Conservation (phyloP, 2,888 invertebrate species). For the Periphyllus acericola region DNA sequence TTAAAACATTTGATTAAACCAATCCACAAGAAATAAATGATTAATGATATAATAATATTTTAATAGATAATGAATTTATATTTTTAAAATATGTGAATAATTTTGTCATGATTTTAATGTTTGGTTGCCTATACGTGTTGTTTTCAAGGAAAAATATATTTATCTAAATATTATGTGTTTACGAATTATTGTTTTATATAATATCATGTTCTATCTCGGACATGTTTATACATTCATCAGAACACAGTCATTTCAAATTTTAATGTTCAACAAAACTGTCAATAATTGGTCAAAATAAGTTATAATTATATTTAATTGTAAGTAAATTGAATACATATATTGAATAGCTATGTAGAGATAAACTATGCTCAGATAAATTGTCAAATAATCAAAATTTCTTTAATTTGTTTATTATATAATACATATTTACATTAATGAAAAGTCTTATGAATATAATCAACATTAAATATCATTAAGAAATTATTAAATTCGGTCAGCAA, state of each 20-base stretch:
- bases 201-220: neutral
- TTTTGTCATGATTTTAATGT: neutral
- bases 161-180: neutral
- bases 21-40: slow-evolving; percentile 18
- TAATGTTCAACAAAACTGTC: neutral
- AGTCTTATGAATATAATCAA: too few relatives aligned
- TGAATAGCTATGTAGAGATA: too few relatives aligned
- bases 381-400: too few relatives aligned
- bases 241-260: neutral
- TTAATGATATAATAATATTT: slow-evolving; percentile 25
- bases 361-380: too few relatives aligned
- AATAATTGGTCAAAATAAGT: too few relatives aligned
- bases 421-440: too few relatives aligned
- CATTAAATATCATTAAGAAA: too few relatives aligned
- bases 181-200: neutral
- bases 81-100: slow-evolving; percentile 39
- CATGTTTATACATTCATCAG: neutral
- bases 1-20: slow-evolving; percentile 33
- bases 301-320: too few relatives aligned
- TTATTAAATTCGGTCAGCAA: too few relatives aligned
- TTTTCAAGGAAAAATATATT: slow-evolving; percentile 49
- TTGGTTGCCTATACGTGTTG: slow-evolving; percentile 43
- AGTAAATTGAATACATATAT: too few relatives aligned
- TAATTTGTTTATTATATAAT: too few relatives aligned
- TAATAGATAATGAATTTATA: slow-evolving; percentile 29